Percentiles rank a stretch among this genome's conserved stretches.
Evolutionary conservation across 53 echinoderm and acorn worm species (phyloP).

Genomic region (Zoroaster sp.): DNA sequence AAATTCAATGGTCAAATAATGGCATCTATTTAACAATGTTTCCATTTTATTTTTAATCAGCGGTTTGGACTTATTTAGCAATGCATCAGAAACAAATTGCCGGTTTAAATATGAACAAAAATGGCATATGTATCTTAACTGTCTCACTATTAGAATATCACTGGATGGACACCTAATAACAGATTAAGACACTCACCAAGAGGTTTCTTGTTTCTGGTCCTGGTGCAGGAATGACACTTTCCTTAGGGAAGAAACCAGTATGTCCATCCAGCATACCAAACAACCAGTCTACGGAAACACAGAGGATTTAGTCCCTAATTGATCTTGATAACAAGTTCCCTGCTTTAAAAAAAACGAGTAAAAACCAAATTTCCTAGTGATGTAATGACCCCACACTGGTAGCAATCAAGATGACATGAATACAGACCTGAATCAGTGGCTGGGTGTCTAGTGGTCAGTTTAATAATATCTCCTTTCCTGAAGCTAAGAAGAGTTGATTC

Average conservation of each 20-base stretch:
- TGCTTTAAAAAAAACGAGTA: background rate
- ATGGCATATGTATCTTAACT: too few relatives aligned
- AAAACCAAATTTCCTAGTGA: background rate
- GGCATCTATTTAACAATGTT: background rate
- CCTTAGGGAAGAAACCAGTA: conserved; percentile 89
- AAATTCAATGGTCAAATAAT: background rate
- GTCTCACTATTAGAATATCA: too few relatives aligned
- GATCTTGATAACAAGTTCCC: too few relatives aligned
- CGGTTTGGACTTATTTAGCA: background rate
- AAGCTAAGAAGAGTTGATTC: conserved; percentile 94
- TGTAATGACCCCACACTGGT: too few relatives aligned
- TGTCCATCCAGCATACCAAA: conserved; percentile 96
- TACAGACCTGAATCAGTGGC: conserved; percentile 72
- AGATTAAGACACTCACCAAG: conserved; percentile 54
- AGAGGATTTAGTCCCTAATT: too few relatives aligned
- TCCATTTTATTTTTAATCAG: background rate
- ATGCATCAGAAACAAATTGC: background rate
- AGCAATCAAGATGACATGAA: background rate
- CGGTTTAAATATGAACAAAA: background rate
- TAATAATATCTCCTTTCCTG: conserved; percentile 92
- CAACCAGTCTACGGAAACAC: conserved; percentile 90
- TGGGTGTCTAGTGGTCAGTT: conserved; percentile 71
- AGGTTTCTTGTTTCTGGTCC: conserved; percentile 72
- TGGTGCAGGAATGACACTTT: conserved; percentile 72
- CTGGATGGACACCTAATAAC: background rate